phyloP scores from a whole-genome alignment of 2,888 invertebrate genomes.

The Notodonta ziczac region DNA sequence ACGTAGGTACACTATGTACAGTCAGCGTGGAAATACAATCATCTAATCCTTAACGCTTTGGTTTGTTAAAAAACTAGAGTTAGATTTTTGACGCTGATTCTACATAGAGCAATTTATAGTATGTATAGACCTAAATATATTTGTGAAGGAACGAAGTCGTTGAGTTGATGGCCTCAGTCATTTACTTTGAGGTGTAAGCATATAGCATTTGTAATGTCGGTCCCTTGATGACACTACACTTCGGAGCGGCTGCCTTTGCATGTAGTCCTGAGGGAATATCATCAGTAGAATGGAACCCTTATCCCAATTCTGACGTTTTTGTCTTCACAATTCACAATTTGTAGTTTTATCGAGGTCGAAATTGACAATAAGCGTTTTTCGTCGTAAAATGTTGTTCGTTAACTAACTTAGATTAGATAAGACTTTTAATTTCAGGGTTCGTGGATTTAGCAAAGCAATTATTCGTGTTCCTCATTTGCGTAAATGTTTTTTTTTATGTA shows the following conservation, averaged over 20 bases:
- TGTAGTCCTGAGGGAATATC: conserved; percentile 26
- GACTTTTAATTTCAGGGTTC: conserved; percentile 44
- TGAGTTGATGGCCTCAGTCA: conserved; percentile 34
- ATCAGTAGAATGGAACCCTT: conserved; percentile 36
- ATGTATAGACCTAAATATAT: background rate
- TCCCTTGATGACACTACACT: conserved; percentile 34
- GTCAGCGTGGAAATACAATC: too few relatives aligned
- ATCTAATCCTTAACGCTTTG: too few relatives aligned
- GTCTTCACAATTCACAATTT: conserved; percentile 8
- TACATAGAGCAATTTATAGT: too few relatives aligned
- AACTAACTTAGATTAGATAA: conserved; percentile 36
- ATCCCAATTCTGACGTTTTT: conserved; percentile 26
- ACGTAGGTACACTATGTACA: too few relatives aligned
- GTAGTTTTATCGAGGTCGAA: background rate
- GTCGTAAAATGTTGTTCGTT: conserved; percentile 9
- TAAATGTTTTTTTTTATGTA: conserved; percentile 36
- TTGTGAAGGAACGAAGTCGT: conserved; percentile 10
- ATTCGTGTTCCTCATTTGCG: conserved; percentile 51
- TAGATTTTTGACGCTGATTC: too few relatives aligned
- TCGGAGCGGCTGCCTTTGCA: conserved; percentile 26
- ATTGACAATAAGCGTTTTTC: conserved; percentile 8
- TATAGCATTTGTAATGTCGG: conserved; percentile 35
- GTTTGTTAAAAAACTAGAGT: too few relatives aligned
- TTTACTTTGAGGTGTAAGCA: conserved; percentile 37
- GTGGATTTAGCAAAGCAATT: conserved; percentile 45